These are phyloP conservation scores for Mycteria americana DNA, from an alignment of 2,797 vertebrate species.

Conservation along the genomic window DNA sequence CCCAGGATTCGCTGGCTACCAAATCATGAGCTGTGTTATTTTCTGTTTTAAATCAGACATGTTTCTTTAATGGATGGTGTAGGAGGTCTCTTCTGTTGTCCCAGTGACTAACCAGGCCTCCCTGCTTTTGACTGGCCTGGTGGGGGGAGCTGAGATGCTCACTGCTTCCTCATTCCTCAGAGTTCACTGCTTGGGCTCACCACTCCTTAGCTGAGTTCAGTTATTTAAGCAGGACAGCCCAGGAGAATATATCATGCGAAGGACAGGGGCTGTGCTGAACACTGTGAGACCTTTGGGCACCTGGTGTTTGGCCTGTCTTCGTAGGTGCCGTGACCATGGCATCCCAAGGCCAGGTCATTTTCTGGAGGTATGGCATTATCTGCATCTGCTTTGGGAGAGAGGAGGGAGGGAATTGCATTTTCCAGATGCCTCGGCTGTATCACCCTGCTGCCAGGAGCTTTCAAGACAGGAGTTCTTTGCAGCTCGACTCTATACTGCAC, in stretches of 20 bases:
- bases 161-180: slow-evolving; percentile 71
- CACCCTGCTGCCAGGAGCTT: not conserved
- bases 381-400: not conserved
- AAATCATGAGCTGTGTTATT: not conserved
- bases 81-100: not conserved
- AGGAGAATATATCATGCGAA: not conserved
- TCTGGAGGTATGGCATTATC: slow-evolving; percentile 65
- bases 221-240: slow-evolving; percentile 64
- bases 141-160: not conserved
- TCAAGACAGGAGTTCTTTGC: not conserved
- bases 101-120: not conserved
- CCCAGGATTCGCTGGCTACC: not conserved
- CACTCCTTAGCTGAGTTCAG: not conserved
- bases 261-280: not conserved
- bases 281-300: not conserved
- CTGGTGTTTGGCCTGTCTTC: not conserved
- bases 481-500: not conserved
- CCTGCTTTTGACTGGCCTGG: not conserved
- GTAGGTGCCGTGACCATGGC: not conserved
- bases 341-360: slow-evolving; percentile 61
- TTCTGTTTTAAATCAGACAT: not conserved
- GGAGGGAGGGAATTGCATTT: not conserved
- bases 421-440: not conserved
- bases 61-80: not conserved
- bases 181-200: not conserved